These are phyloP conservation scores for Syngnathus rostellatus DNA, from an alignment of 2,797 vertebrate species.

Conservation along the genomic window DNA sequence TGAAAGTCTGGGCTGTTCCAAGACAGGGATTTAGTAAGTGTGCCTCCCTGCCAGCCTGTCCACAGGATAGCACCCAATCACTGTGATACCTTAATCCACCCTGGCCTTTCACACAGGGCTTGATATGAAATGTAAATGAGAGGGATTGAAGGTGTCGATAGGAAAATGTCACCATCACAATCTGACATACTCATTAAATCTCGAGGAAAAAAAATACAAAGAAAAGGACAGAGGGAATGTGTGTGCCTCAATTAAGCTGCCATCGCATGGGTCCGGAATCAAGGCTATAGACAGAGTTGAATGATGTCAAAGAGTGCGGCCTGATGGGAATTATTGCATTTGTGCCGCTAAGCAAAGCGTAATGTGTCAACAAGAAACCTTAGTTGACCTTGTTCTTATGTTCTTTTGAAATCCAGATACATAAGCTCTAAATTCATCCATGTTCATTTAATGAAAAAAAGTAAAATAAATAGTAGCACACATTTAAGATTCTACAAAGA, in stretches of 20 bases:
- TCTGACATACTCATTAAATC: slow-evolving; percentile 54
- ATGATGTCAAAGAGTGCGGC: background rate
- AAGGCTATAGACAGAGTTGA: background rate
- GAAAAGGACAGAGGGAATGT: slow-evolving; percentile 1
- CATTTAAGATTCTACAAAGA: background rate
- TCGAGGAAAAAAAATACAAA: slow-evolving; percentile 17
- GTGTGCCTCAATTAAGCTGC: background rate
- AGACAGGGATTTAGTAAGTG: slow-evolving; percentile 66
- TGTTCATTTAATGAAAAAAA: background rate
- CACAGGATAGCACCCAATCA: slow-evolving; percentile 43
- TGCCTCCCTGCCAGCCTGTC: slow-evolving; percentile 39
- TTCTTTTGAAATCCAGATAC: background rate
- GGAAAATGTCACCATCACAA: slow-evolving; percentile 42
- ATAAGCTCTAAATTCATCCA: background rate
- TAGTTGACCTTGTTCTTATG: background rate
- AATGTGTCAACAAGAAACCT: background rate
- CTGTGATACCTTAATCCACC: slow-evolving; percentile 71
- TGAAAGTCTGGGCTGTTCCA: slow-evolving; percentile 48
- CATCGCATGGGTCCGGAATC: background rate
- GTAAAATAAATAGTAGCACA: background rate
- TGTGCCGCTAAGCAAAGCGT: background rate
- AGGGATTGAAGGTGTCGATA: slow-evolving; percentile 49
- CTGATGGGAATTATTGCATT: background rate
- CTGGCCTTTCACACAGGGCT: slow-evolving; percentile 60
- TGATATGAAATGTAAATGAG: slow-evolving; percentile 62